Percentiles rank a stretch among this genome's conserved stretches.
Evolutionary conservation across 2,797 vertebrate genomes (phyloP).

Genomic region (Menidia menidia): DNA sequence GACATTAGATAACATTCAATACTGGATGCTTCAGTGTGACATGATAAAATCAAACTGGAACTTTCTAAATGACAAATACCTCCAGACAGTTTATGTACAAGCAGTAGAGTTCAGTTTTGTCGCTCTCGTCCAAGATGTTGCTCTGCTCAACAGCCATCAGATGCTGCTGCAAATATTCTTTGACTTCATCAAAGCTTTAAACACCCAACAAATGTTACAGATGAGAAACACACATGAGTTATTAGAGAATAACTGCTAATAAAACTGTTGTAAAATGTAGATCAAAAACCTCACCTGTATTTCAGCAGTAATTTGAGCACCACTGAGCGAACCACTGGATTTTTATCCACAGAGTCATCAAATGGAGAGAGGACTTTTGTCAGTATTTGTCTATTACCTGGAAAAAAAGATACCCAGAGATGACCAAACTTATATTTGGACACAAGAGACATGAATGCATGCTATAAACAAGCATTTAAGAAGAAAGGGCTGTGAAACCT

Average conservation of each 20-base stretch:
- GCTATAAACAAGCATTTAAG: background rate
- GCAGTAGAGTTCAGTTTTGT: conserved; percentile 90
- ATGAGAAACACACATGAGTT: background rate
- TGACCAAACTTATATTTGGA: background rate
- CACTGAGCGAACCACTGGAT: conserved; percentile 92
- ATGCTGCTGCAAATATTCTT: conserved; percentile 86
- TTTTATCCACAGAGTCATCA: conserved; percentile 91
- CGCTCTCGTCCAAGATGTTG: conserved; percentile 79
- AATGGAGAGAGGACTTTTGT: conserved; percentile 94
- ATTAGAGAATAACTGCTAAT: background rate
- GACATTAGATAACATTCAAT: background rate
- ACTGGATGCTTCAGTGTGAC: background rate
- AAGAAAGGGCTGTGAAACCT: conserved; percentile 49
- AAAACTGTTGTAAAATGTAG: background rate
- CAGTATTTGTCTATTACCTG: conserved; percentile 66
- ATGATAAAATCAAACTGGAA: background rate
- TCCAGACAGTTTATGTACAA: conserved; percentile 94
- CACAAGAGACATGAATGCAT: background rate
- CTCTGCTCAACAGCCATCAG: conserved; percentile 85
- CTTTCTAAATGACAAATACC: conserved; percentile 70
- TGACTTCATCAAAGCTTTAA: conserved; percentile 89
- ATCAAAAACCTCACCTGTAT: conserved; percentile 86
- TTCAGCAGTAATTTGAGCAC: conserved; percentile 95
- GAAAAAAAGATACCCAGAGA: conserved; percentile 7
- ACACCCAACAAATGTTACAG: conserved; percentile 14